Conservation (phyloP, 2,113 vertebrate species). For the Hymenochirus boettgeri region DNA sequence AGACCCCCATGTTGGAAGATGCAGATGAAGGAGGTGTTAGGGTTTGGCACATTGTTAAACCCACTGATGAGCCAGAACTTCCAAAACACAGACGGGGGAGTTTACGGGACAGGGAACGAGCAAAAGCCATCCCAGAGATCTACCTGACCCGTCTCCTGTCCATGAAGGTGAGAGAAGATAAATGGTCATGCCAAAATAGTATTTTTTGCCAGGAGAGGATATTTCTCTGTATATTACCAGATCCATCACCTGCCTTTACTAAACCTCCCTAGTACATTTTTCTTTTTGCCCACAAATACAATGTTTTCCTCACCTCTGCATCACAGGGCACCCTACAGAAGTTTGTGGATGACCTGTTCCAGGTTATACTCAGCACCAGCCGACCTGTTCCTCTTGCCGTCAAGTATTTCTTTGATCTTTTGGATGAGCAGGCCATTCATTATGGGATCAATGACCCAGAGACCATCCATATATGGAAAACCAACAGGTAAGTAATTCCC, state of each 20-base stretch:
- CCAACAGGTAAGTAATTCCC: slow-evolving; percentile 80
- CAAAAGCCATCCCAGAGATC: slow-evolving; percentile 96
- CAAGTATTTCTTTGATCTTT: slow-evolving; percentile 94
- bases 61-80: slow-evolving; percentile 90
- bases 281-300: too few species aligned
- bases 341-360: slow-evolving; percentile 95
- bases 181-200: too few species aligned
- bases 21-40: slow-evolving; percentile 95
- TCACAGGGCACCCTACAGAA: slow-evolving; percentile 91
- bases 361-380: slow-evolving; percentile 90
- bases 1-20: slow-evolving; percentile 95
- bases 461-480: slow-evolving; percentile 98
- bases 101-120: slow-evolving; percentile 83
- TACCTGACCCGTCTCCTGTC: slow-evolving; percentile 96
- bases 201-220: too few species aligned
- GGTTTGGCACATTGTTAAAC: slow-evolving; percentile 95
- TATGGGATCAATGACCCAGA: slow-evolving; percentile 86
- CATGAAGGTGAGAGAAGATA: slow-evolving; percentile 82
- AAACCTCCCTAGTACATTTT: too few species aligned
- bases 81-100: slow-evolving; percentile 91
- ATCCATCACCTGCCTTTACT: too few species aligned
- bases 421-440: slow-evolving; percentile 87
- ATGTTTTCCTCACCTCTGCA: background rate
- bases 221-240: too few species aligned
- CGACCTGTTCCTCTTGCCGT: slow-evolving; percentile 88